Evolutionary conservation across 2,797 vertebrate genomes (phyloP).

Genomic region (Ctenopoma multispine): DNA sequence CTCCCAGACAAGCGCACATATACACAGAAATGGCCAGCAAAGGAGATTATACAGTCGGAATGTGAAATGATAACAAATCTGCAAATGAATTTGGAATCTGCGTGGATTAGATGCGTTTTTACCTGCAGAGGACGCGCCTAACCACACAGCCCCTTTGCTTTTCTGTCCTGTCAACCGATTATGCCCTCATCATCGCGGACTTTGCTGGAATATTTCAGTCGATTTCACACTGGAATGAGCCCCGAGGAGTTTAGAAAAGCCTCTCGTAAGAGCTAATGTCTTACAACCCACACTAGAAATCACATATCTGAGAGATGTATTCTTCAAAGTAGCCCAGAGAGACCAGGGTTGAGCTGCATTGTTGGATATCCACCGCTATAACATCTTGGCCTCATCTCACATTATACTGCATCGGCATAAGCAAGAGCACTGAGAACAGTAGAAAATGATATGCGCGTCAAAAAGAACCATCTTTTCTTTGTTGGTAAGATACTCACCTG

Average conservation of each 20-base stretch:
- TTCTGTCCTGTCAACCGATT: conserved; percentile 52
- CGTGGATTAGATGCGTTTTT: conserved; percentile 43
- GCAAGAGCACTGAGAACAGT: neutral
- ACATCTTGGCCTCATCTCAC: conserved; percentile 37
- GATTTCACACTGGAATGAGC: conserved; percentile 17
- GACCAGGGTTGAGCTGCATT: conserved; percentile 29
- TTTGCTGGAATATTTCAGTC: conserved; percentile 1
- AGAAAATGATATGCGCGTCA: neutral
- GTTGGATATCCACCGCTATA: conserved; percentile 8
- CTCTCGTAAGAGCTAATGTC: neutral
- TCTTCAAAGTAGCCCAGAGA: conserved; percentile 41
- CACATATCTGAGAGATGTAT: conserved; percentile 19
- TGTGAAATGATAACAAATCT: conserved; percentile 35
- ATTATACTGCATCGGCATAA: conserved; percentile 31
- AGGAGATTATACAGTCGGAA: conserved; percentile 11
- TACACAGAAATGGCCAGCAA: conserved; percentile 12
- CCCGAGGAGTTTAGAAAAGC: conserved; percentile 13
- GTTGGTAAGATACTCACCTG: conserved; percentile 76
- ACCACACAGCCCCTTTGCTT: conserved; percentile 35
- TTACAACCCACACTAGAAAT: neutral
- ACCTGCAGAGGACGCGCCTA: conserved; percentile 82
- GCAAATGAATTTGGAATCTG: conserved; percentile 33
- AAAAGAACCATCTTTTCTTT: neutral
- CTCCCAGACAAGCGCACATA: conserved; percentile 31
- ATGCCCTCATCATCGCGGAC: conserved; percentile 28